Percentiles rank a stretch among this genome's conserved stretches.
These are phyloP conservation scores for Muscicapa striata DNA, from an alignment of 2,797 vertebrate species.

Conservation along the genomic window DNA sequence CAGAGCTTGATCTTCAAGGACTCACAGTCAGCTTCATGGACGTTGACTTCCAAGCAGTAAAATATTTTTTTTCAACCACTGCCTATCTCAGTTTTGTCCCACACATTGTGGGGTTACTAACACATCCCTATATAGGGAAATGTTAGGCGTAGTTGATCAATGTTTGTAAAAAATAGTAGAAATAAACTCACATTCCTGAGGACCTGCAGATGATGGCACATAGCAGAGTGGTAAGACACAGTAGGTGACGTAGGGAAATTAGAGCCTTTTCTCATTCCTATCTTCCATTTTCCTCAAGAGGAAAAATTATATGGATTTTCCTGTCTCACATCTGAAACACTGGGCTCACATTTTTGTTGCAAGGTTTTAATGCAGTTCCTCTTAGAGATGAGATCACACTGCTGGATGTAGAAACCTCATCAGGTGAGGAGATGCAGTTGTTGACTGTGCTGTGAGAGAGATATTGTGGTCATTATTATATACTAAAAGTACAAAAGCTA, in stretches of 20 bases:
- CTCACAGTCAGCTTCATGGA: not conserved
- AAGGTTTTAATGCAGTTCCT: not conserved
- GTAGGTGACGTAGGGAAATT: not conserved
- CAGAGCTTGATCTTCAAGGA: not conserved
- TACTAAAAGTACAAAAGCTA: not conserved
- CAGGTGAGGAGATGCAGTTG: not conserved
- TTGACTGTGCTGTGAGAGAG: not conserved
- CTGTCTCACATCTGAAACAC: not conserved
- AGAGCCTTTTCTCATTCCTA: not conserved
- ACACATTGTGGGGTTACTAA: not conserved
- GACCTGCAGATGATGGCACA: not conserved
- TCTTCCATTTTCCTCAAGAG: not conserved
- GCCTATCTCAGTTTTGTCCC: not conserved
- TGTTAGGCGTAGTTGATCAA: not conserved
- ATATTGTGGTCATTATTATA: not conserved
- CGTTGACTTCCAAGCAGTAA: not conserved
- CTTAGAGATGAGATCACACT: not conserved
- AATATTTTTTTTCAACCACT: not conserved
- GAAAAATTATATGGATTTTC: not conserved
- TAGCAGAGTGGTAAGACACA: not conserved
- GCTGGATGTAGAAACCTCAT: not conserved
- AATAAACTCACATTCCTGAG: not conserved
- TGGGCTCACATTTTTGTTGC: not conserved
- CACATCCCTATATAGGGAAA: not conserved
- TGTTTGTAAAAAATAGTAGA: not conserved